phyloP scores from a whole-genome alignment of 2,888 invertebrate genomes.

The Odontocerum albicorne region DNA sequence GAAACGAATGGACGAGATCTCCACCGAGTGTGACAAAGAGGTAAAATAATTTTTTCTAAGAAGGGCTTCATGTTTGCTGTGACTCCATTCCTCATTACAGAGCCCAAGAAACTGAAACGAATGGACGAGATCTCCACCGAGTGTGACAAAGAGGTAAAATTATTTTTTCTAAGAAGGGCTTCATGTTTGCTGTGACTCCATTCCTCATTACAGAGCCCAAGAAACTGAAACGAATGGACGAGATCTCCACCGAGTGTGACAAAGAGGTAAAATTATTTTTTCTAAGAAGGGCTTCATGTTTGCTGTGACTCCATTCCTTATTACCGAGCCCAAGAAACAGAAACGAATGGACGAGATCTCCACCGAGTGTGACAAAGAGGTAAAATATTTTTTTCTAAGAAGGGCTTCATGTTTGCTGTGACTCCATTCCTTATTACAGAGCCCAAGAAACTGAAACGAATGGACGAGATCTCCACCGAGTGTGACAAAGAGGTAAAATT shows the following conservation, averaged over 20 bases:
- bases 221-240: conserved; percentile 52
- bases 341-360: conserved; percentile 52
- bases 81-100: conserved; percentile 48
- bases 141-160: conserved; percentile 55
- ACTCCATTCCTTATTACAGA: conserved; percentile 49
- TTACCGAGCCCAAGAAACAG: conserved; percentile 50
- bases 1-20: conserved; percentile 51
- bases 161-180: conserved; percentile 50
- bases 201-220: conserved; percentile 50
- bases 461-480: conserved; percentile 50
- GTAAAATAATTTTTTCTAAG: conserved; percentile 52
- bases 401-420: conserved; percentile 49
- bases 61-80: conserved; percentile 49
- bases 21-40: conserved; percentile 54
- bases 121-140: conserved; percentile 52
- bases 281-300: conserved; percentile 51
- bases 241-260: conserved; percentile 51
- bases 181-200: conserved; percentile 49
- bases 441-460: conserved; percentile 52
- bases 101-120: conserved; percentile 51
- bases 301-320: conserved; percentile 48
- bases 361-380: conserved; percentile 54
- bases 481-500: conserved; percentile 56
- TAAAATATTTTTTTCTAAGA: conserved; percentile 50
- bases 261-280: conserved; percentile 52